Base-by-base conservation (phyloP, 2,113 vertebrate genomes). In the Calyptomena viridis region DNA sequence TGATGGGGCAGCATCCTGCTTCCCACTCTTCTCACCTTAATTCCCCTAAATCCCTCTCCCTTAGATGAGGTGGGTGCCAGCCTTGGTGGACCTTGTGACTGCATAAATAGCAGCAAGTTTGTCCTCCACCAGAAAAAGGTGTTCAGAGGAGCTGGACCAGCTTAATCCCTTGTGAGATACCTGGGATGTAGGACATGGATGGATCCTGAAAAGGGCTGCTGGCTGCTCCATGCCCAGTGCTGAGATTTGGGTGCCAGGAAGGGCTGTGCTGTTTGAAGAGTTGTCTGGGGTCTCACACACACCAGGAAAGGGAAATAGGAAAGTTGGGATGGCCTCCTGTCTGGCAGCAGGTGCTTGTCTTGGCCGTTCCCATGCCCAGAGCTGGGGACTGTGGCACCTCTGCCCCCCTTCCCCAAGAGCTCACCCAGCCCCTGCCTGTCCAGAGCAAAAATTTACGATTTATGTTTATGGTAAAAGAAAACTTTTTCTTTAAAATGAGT, bases 81-180 rank as follows among this genome's bases (percentile, higher is more conserved):
- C 59, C 39, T 14, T 7, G 37, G 59, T 40, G 27, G 56, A 10
- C 16, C 3, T 23, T 2, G 18, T 11, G 58, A 5, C 14, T 2
- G 5, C 31, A 14, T 6, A 11, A 67, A 42, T 3, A 23, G 25
- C 53, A 84, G 14, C 30, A 9, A 1, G 11, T 6, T 78, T 37
- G 49, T 35, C 14, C 25, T 79, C 67, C 14, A 1, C 8, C 35
- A 19, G 31, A 5, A 12, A 25, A 28, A 14, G 1, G 25, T 1
- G 5, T 25, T 4, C 18, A 8, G 60, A 17, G 25, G 42, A 49
- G 20, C 31, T 15, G 35, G 7, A 20, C 31, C 52, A 46, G n/a
- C 7, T 14, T 8, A 5, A 49, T 5, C n/a, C 47, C 39, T 35
- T 4, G 14, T 7, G 56, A 5, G 1, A 8, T 10, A 3, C 21